Percentiles rank a stretch among this genome's conserved stretches.
Conservation (phyloP, 2,113 vertebrate species). For the Camelus dromedarius region DNA sequence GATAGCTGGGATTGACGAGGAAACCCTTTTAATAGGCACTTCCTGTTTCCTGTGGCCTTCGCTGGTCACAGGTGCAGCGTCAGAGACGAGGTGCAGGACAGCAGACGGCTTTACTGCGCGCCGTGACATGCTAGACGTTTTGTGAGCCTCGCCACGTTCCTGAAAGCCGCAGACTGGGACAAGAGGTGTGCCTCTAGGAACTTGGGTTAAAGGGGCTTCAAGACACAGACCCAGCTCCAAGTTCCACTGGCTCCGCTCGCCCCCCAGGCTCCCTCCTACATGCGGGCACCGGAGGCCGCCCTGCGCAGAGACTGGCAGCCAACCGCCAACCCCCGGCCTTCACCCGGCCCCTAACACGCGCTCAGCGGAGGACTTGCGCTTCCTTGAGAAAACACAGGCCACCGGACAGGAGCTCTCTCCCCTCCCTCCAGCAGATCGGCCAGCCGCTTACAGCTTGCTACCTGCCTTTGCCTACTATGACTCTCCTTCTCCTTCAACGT, state of each 20-base stretch:
- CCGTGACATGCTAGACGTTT: background rate
- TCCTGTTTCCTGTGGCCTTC: background rate
- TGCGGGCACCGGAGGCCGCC: background rate
- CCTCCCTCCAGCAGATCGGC: background rate
- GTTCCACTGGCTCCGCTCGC: background rate
- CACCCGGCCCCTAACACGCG: background rate
- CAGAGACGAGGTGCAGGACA: background rate
- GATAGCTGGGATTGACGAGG: background rate
- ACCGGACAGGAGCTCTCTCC: background rate
- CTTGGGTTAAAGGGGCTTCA: background rate
- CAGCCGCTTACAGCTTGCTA: background rate
- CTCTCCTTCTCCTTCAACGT: background rate
- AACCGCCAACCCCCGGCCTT: background rate
- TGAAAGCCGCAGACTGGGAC: background rate
- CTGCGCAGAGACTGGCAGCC: background rate
- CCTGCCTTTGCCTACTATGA: background rate
- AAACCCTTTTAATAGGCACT: background rate
- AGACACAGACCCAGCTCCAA: background rate
- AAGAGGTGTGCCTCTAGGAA: background rate
- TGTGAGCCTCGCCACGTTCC: no score
- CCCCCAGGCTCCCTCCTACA: background rate
- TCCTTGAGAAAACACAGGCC: background rate
- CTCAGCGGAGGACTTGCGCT: background rate
- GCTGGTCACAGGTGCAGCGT: background rate
- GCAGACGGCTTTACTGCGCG: background rate